Percentiles rank a stretch among this genome's conserved stretches.
Conservation (phyloP, 2,113 vertebrate genomes). For the Syngnathus floridae region DNA sequence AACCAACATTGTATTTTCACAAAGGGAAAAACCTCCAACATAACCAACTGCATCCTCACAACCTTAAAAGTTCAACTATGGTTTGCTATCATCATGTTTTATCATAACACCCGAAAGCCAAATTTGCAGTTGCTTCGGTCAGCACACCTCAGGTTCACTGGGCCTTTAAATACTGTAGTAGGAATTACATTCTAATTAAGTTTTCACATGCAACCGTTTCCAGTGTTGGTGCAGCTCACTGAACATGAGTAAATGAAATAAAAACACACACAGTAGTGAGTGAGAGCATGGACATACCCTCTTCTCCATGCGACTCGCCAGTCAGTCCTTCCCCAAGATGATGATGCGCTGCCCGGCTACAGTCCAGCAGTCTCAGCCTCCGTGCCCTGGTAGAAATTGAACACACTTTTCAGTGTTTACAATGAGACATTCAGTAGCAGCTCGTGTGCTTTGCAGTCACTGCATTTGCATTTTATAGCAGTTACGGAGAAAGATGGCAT, state of each 20-base stretch:
- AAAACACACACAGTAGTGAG: too few species aligned
- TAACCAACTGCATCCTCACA: not conserved
- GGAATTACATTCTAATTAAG: not conserved
- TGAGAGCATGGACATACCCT: constrained; percentile 56
- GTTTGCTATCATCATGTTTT: not conserved
- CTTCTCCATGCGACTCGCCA: constrained; percentile 66
- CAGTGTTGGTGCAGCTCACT: not conserved
- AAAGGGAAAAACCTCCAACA: not conserved
- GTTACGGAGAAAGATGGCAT: not conserved
- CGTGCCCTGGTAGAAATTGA: constrained; percentile 39
- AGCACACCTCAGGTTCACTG: not conserved
- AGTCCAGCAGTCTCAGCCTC: constrained; percentile 46
- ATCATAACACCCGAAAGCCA: not conserved
- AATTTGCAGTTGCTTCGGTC: not conserved
- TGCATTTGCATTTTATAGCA: constrained; percentile 8
- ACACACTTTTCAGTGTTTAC: constrained; percentile 15
- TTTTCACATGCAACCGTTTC: not conserved
- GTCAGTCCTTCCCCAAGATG: constrained; percentile 51
- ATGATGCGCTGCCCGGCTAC: constrained; percentile 51
- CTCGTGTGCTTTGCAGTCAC: not conserved
- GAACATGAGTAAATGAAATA: not conserved
- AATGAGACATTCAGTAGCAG: constrained; percentile 23
- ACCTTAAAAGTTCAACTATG: not conserved
- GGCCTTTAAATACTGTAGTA: not conserved
- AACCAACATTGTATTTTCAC: constrained; percentile 18